Conservation (phyloP, 2,797 vertebrate species). For the Dendrocincla tyrannina region DNA sequence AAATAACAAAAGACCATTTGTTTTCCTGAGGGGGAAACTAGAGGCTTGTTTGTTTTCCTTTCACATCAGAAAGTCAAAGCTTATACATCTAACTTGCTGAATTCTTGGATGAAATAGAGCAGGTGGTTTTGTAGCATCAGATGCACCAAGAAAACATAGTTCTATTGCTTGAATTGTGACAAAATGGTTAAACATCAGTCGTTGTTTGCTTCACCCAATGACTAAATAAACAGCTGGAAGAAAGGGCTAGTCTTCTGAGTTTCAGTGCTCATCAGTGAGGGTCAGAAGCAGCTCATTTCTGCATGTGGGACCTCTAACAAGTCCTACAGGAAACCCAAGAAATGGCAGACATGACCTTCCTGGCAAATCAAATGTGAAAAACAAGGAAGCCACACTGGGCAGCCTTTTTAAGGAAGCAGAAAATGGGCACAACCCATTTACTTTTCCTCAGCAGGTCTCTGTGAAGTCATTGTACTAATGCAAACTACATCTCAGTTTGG, state of each 20-base stretch:
- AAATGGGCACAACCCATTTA: not conserved
- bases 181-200: not conserved
- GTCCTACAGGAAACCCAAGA: slow-evolving; percentile 14
- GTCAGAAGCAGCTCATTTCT: not conserved
- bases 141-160: not conserved
- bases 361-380: slow-evolving; percentile 10
- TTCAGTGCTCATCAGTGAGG: not conserved
- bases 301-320: not conserved
- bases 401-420: slow-evolving; percentile 37
- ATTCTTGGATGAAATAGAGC: not conserved
- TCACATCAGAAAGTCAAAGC: not conserved
- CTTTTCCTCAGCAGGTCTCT: slow-evolving; percentile 12
- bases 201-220: not conserved
- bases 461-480: slow-evolving; percentile 5
- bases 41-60: slow-evolving; percentile 2
- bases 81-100: not conserved
- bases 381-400: not conserved
- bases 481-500: not conserved
- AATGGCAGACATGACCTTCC: not conserved
- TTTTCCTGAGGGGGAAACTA: not conserved
- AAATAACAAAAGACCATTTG: slow-evolving; percentile 34
- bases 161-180: not conserved
- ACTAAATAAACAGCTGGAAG: not conserved
- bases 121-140: slow-evolving; percentile 12
- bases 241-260: not conserved